Base-by-base conservation (phyloP, 1,140 invertebrate genomes). In the Neocloeon triangulifer region DNA sequence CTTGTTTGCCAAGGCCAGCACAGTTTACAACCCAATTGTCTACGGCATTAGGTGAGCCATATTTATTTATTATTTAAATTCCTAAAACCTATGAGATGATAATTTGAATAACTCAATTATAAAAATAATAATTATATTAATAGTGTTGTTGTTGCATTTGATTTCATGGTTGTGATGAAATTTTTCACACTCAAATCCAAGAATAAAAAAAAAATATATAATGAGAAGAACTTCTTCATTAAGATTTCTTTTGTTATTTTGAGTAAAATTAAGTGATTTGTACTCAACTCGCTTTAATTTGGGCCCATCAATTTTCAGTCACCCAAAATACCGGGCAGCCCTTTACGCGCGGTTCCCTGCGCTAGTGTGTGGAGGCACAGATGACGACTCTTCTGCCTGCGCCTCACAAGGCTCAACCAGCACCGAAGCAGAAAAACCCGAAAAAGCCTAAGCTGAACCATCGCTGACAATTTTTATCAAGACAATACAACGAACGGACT, bases 21-120 rank as follows among this genome's bases (percentile, higher is more conserved):
- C 75, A 31, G 66, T 70, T 35, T 79, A 78, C 53, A 80, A 80
- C 52, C 76, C 76, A 7, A 78, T 81, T 41, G 73, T 81, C 21
- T 80, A 80, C 46, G 76, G 70, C 34, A 77, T 79, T 49, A 77
- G 69, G 69, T 73, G 46, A 42, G 34, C 15, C 8, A 23, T 8
- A n/a, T 8, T 8, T 23, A n/a, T n/a, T n/a, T n/a, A 8, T 23
- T 23, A 8, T 23, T 23, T 23, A 8, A 23, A 23, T 23, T 8
- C 8, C 22, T n/a, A 8, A 8, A 23, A 23, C 22, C n/a, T n/a
- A 8, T 23, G 8, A 23, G 8, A 8, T 23, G n/a, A n/a, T n/a
- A n/a, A n/a, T n/a, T n/a, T n/a, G n/a, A n/a, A n/a, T n/a, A n/a
- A n/a, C n/a, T n/a, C n/a, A n/a, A n/a, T 23, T 23, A 8, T 23